Base-by-base conservation (phyloP, 2,888 invertebrate genomes). In the Brachynemurus nebulosus region DNA sequence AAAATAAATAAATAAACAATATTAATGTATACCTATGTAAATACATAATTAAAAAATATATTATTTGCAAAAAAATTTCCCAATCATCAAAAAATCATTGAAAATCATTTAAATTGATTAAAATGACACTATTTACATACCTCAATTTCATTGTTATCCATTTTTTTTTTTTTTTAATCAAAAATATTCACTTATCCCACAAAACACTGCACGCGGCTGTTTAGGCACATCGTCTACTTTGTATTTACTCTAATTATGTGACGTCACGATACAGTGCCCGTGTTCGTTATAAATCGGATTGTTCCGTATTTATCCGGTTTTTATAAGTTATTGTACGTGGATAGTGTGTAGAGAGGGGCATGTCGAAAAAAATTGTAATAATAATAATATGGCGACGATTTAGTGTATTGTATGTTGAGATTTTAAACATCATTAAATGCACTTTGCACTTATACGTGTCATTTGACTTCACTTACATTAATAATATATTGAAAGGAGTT, bases 221-320 rank as follows among this genome's bases (percentile, higher is more conserved):
- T n/a, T 70, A 42, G 34, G 42, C 42, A 71, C 70, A 68, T 67
- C 68, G 70, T 73, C 72, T 72, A 74, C 73, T 73, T 74, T 74
- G 74, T 74, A 74, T 74, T 74, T 74, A 74, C 74, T 73, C 73
- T 73, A 74, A 74, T 74, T 74, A 74, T 71, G 67, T 74, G 74
- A 74, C 74, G 74, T 74, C 74, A 74, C 70, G 79, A 62, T 64
- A 63, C 62, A 63, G 62, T 59, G 59, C 55, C 53, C 40, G 40
- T 49, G 54, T 50, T 64, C 64, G 63, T 56, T 52, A 53, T 54
- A 48, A 50, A 52, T 59, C 63, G 59, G 52, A 47, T 51, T 50
- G 48, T 48, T 56, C 51, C 56, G 62, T 51, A 51, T 49, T 50
- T 47, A 48, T 53, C 60, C 60, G 62, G n/a, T 30, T 30, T 30